These are phyloP conservation scores for Ptychobarbus kaznakovi DNA, from an alignment of 2,797 vertebrate species.

Conservation along the genomic window DNA sequence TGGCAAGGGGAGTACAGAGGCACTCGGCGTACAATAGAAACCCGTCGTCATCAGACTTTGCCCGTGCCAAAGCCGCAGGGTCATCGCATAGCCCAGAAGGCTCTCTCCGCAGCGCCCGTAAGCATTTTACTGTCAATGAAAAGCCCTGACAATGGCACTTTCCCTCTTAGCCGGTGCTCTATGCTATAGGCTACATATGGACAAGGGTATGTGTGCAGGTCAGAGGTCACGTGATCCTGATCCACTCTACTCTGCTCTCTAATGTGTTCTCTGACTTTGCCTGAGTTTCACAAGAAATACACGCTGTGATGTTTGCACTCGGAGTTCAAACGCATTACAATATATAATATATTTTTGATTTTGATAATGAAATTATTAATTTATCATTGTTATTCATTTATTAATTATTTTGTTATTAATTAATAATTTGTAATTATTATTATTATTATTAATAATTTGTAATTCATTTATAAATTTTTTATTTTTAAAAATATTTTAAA, in stretches of 20 bases:
- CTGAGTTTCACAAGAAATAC: neutral
- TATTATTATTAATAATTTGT: too few relatives aligned
- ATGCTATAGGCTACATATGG: conserved; percentile 62
- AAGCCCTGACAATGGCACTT: conserved; percentile 79
- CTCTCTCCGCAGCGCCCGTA: conserved; percentile 77
- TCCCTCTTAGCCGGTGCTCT: conserved; percentile 52
- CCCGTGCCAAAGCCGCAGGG: conserved; percentile 74
- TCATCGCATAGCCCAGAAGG: conserved; percentile 79
- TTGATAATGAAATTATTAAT: too few relatives aligned
- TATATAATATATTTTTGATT: neutral
- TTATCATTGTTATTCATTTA: too few relatives aligned
- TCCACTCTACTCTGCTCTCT: neutral
- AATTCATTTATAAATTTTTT: neutral
- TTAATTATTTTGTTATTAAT: too few relatives aligned
- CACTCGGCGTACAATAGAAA: conserved; percentile 83
- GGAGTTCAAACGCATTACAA: neutral
- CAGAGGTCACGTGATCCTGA: conserved; percentile 63
- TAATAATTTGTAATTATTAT: neutral
- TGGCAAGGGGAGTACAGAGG: conserved; percentile 84
- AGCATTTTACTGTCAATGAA: conserved; percentile 87
- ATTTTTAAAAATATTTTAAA: too few relatives aligned
- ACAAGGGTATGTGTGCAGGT: conserved; percentile 66
- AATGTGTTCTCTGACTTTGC: conserved; percentile 10
- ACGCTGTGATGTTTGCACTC: neutral
- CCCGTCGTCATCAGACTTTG: conserved; percentile 86